Conservation (phyloP, 2,797 vertebrate genomes). For the Danio albolineatus region DNA sequence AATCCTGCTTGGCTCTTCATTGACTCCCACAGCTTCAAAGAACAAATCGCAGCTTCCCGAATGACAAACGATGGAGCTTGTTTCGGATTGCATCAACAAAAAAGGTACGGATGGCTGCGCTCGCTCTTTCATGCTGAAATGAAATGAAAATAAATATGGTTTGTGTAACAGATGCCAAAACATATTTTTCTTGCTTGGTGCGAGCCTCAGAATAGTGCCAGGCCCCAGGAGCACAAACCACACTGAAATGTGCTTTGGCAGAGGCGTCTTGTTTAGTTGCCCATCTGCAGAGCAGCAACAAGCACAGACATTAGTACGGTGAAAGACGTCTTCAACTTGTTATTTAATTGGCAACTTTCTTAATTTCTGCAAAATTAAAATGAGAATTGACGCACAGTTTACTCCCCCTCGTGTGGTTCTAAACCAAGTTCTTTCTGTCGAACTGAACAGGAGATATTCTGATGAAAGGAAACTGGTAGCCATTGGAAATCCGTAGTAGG, state of each 20-base stretch:
- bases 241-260: slow-evolving; percentile 45
- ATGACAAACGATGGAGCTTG: slow-evolving; percentile 25
- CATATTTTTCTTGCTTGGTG: slow-evolving; percentile 29
- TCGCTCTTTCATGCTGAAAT: neutral
- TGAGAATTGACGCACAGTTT: too few relatives aligned
- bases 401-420: too few relatives aligned
- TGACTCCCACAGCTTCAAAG: slow-evolving; percentile 29
- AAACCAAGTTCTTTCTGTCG: too few relatives aligned
- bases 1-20: slow-evolving; percentile 28
- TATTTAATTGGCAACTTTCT: slow-evolving; percentile 7
- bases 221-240: slow-evolving; percentile 48
- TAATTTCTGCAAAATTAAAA: neutral
- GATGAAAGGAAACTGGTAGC: neutral
- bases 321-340: slow-evolving; percentile 16
- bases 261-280: slow-evolving; percentile 36
- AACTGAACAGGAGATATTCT: neutral
- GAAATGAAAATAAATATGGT: slow-evolving; percentile 26
- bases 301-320: slow-evolving; percentile 24
- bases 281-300: slow-evolving; percentile 29
- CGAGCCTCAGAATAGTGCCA: slow-evolving; percentile 40
- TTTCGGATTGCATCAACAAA: slow-evolving; percentile 9
- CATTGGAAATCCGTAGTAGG: too few relatives aligned
- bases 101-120: slow-evolving; percentile 16
- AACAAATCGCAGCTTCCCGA: neutral
- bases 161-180: slow-evolving; percentile 30